Evolutionary conservation across 2,113 vertebrate genomes (phyloP).

Genomic region (Elephas maximus): DNA sequence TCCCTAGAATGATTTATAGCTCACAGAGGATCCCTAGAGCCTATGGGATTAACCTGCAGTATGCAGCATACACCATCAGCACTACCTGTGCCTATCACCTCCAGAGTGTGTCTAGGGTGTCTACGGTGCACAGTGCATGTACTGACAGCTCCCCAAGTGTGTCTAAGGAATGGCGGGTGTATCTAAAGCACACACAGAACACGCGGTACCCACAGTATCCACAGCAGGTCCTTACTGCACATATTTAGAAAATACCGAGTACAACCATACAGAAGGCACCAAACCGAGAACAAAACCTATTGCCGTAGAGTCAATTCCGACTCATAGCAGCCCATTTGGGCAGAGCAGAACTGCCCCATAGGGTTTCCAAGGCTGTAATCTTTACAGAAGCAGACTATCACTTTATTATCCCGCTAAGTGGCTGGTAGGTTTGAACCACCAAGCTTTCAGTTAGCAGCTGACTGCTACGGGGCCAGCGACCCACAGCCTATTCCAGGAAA

Average conservation of each 20-base stretch:
- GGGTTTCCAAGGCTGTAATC: too few relatives aligned
- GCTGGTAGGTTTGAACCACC: not conserved
- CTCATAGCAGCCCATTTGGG: not conserved
- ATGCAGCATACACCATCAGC: too few relatives aligned
- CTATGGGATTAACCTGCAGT: accelerated
- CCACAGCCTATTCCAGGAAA: not conserved
- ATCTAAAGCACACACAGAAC: not conserved
- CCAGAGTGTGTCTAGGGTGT: accelerated
- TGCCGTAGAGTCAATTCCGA: not conserved
- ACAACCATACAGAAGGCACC: not conserved
- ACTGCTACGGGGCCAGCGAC: not conserved
- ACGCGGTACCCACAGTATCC: not conserved
- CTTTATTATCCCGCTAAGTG: not conserved
- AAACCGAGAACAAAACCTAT: not conserved
- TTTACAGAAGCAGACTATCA: too few relatives aligned
- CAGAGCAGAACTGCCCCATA: not conserved
- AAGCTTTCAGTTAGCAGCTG: not conserved
- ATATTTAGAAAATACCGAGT: accelerated
- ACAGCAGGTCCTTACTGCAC: accelerated
- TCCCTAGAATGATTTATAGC: accelerated
- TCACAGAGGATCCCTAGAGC: not conserved
- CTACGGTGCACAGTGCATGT: accelerated
- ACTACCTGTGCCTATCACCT: not conserved
- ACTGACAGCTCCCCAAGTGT: accelerated
- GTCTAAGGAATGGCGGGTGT: not conserved